These are phyloP conservation scores for Bathynomus jamesi DNA, from an alignment of 1,140 invertebrate genomes.

Conservation along the genomic window DNA sequence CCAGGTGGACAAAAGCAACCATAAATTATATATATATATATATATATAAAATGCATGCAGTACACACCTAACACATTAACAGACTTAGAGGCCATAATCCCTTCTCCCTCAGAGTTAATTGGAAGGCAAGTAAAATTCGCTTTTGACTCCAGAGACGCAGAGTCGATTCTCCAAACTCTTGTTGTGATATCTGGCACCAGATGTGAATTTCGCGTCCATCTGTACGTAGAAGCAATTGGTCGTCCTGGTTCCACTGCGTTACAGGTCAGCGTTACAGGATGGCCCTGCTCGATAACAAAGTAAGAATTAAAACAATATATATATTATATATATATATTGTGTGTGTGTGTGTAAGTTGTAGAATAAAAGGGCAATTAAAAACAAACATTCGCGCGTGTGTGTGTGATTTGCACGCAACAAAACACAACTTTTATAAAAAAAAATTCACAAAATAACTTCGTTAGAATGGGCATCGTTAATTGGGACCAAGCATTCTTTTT, in stretches of 20 bases:
- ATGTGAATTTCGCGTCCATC: conserved; percentile 67
- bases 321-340: conserved; percentile 3
- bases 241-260: conserved; percentile 70
- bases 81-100: conserved; percentile 58
- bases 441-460: too few species aligned
- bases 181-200: conserved; percentile 62
- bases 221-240: conserved; percentile 62
- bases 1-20: too few species aligned
- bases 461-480: too few species aligned
- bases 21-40: too few species aligned
- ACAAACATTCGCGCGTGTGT: too few species aligned
- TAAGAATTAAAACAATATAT: conserved; percentile 1
- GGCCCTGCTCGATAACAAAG: conserved; percentile 52
- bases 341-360: too few species aligned
- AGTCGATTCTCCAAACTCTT: conserved; percentile 64
- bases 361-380: too few species aligned
- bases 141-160: conserved; percentile 67
- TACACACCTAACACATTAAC: conserved; percentile 65
- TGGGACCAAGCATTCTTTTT: too few species aligned
- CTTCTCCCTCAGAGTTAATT: conserved; percentile 69
- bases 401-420: too few species aligned
- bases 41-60: too few species aligned
- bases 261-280: conserved; percentile 66
- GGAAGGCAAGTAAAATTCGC: conserved; percentile 80
- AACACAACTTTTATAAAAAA: too few species aligned